Percentiles rank a stretch among this genome's conserved stretches.
Conservation (phyloP, 2,888 invertebrate genomes). For the Aquatica leii region DNA sequence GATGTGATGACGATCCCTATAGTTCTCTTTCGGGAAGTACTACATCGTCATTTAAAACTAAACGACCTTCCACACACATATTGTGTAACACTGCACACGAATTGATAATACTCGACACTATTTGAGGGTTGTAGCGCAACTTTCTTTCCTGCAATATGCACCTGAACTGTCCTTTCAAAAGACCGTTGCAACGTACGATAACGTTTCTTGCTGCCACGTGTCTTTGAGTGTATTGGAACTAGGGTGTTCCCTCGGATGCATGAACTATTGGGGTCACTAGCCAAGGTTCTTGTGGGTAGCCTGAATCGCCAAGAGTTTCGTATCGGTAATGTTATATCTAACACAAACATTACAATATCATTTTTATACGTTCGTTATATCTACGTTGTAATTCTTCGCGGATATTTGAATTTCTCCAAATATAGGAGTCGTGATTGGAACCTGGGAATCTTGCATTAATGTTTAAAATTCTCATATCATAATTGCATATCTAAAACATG, state of each 20-base stretch:
- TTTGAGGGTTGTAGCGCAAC: not conserved
- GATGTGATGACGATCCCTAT: not conserved
- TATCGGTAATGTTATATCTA: not conserved
- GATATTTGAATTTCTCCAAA: not conserved
- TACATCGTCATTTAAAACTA: not conserved
- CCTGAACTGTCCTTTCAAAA: not conserved
- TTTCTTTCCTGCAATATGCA: not conserved
- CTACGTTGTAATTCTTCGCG: not conserved
- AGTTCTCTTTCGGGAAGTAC: not conserved
- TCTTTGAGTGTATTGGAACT: too few species aligned
- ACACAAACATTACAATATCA: too few species aligned
- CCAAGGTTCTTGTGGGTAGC: too few species aligned
- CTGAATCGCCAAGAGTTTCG: not conserved
- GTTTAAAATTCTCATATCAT: too few species aligned
- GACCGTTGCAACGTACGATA: not conserved
- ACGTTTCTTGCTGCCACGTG: not conserved
- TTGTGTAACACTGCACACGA: conserved; percentile 6
- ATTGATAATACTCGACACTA: not conserved
- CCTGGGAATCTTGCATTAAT: too few species aligned
- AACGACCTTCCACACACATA: not conserved
- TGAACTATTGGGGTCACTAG: too few species aligned
- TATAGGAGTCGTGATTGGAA: too few species aligned
- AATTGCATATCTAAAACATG: conserved; percentile 6
- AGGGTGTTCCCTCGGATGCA: too few species aligned
- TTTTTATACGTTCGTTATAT: too few species aligned